Conservation (phyloP, 2,888 invertebrate genomes). For the Melinaea marsaeus region DNA sequence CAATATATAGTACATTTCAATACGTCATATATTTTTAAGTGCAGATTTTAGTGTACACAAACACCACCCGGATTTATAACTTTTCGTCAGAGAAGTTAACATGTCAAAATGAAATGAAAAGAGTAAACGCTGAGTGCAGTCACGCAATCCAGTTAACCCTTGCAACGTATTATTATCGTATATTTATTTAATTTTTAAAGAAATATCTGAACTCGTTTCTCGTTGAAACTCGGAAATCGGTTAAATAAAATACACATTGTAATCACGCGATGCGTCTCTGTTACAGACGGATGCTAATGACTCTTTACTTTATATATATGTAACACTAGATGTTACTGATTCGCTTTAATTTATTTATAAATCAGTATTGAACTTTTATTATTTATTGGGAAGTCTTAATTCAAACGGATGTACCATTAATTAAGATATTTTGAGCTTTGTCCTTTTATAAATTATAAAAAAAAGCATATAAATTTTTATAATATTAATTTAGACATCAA, state of each 20-base stretch:
- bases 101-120: slow-evolving; percentile 28
- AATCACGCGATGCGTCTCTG: slow-evolving; percentile 48
- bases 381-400: too few relatives aligned
- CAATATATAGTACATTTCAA: background rate
- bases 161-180: slow-evolving; percentile 68
- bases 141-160: slow-evolving; percentile 70
- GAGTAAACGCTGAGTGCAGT: slow-evolving; percentile 65
- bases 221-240: slow-evolving; percentile 46
- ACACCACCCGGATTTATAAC: background rate
- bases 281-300: slow-evolving; percentile 10
- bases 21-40: background rate
- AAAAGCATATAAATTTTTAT: too few relatives aligned
- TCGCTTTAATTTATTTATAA: too few relatives aligned
- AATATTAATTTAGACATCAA: too few relatives aligned
- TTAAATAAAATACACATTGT: slow-evolving; percentile 61
- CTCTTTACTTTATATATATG: too few relatives aligned
- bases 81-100: slow-evolving; percentile 12
- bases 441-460: too few relatives aligned
- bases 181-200: slow-evolving; percentile 71
- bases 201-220: slow-evolving; percentile 45
- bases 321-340: too few relatives aligned
- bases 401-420: too few relatives aligned
- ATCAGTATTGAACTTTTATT: too few relatives aligned
- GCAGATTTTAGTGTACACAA: slow-evolving; percentile 1
- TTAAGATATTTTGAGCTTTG: too few relatives aligned